Percentiles rank a stretch among this genome's conserved stretches.
These are phyloP conservation scores for Parnassius orleans DNA, from an alignment of 2,888 invertebrate species.

Conservation along the genomic window DNA sequence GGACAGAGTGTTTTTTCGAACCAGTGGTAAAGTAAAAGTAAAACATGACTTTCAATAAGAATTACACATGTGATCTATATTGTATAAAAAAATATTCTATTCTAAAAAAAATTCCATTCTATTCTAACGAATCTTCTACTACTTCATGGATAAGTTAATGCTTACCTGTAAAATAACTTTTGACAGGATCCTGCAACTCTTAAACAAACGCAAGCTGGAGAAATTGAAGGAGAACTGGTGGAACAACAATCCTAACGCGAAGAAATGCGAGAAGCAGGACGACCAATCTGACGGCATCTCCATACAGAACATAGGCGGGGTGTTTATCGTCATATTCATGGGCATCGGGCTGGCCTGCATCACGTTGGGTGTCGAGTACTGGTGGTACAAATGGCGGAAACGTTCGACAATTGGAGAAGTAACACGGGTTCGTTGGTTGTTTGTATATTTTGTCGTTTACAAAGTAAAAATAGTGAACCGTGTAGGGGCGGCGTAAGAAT, in stretches of 20 bases:
- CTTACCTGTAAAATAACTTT: neutral
- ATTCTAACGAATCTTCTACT: no score
- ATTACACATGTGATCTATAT: no score
- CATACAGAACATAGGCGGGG: conserved; percentile 98
- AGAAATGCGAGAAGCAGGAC: conserved; percentile 91
- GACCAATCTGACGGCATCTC: conserved; percentile 98
- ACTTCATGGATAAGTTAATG: no score
- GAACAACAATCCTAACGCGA: conserved; percentile 90
- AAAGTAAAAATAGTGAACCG: no score
- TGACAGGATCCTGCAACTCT: conserved; percentile 91
- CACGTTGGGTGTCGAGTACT: conserved; percentile 95
- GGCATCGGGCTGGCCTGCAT: conserved; percentile 95
- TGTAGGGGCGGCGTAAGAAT: no score
- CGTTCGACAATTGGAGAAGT: conserved; percentile 82
- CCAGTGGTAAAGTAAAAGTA: no score
- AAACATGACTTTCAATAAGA: no score
- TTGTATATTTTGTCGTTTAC: neutral
- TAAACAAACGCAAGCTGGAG: conserved; percentile 96
- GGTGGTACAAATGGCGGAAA: conserved; percentile 92
- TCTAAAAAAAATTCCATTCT: no score
- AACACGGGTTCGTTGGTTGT: conserved; percentile 66
- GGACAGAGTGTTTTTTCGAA: no score
- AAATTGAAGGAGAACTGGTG: conserved; percentile 98
- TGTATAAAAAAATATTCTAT: no score
- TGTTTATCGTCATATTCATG: conserved; percentile 98